Evolutionary conservation across 2,797 vertebrate species (phyloP).

Genomic region (Platalea minor): DNA sequence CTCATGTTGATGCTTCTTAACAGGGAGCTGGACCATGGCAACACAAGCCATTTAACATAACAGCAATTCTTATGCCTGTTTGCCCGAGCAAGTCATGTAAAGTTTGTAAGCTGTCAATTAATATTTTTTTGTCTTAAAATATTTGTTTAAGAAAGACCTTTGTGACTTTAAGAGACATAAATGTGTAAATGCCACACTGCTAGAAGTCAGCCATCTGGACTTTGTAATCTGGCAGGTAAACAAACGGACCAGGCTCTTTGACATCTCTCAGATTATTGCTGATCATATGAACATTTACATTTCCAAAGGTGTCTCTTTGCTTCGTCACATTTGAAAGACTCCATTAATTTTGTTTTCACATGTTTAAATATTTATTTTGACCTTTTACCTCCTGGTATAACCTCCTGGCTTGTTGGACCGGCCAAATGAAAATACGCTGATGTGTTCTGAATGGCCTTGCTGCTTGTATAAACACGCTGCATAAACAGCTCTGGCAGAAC

Average conservation of each 20-base stretch:
- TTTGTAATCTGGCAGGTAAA: conserved; percentile 53
- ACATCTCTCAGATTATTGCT: conserved; percentile 34
- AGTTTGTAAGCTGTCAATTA: neutral
- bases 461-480: conserved; percentile 7
- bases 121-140: conserved; percentile 26
- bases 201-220: conserved; percentile 41
- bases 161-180: neutral
- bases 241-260: neutral
- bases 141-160: neutral
- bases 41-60: neutral
- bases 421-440: neutral
- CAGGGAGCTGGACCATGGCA: neutral
- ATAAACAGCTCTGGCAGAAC: neutral
- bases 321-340: conserved; percentile 47
- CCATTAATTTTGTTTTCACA: conserved; percentile 36
- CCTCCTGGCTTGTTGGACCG: neutral
- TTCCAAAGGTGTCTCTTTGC: conserved; percentile 45
- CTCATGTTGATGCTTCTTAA: neutral
- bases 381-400: conserved; percentile 25
- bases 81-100: neutral
- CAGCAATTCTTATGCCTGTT: neutral
- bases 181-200: neutral
- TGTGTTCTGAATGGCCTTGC: conserved; percentile 5
- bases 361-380: conserved; percentile 56
- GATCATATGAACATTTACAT: conserved; percentile 23